Evolutionary conservation across 2,797 vertebrate species (phyloP).

Genomic region (Cetoscarus ocellatus): DNA sequence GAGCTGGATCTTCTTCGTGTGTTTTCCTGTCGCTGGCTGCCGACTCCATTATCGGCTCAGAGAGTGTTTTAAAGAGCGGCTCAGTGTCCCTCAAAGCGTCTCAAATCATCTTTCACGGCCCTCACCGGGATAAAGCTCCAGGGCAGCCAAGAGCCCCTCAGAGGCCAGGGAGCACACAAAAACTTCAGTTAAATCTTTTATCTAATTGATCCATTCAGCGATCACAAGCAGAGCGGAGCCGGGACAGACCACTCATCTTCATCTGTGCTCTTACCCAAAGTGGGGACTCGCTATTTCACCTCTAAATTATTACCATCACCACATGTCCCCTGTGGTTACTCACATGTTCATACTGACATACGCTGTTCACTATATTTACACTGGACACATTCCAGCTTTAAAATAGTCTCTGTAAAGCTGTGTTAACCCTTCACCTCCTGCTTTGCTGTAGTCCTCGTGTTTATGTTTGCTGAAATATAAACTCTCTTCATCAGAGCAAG

Average conservation of each 20-base stretch:
- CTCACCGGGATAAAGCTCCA: conserved; percentile 47
- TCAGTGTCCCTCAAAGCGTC: conserved; percentile 46
- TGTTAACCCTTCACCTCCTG: background rate
- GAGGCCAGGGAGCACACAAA: conserved; percentile 43
- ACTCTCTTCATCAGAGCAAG: background rate
- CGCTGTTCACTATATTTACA: background rate
- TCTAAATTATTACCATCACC: background rate
- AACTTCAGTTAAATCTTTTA: conserved; percentile 19
- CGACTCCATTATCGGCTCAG: conserved; percentile 54
- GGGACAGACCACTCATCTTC: conserved; percentile 2
- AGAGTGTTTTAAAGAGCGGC: conserved; percentile 62
- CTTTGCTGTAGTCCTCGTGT: background rate
- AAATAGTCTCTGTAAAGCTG: conserved; percentile 1
- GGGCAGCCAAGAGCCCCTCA: conserved; percentile 39
- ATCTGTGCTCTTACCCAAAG: background rate
- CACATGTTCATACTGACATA: background rate
- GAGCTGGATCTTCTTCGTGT: background rate
- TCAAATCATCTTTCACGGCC: conserved; percentile 73
- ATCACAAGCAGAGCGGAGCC: background rate
- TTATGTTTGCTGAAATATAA: background rate
- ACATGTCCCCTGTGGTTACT: background rate
- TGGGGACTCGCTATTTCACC: background rate
- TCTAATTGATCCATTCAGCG: conserved; percentile 37
- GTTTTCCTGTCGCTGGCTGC: conserved; percentile 29
- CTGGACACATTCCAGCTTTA: background rate